Base-by-base conservation (phyloP, 2,113 vertebrate genomes). In the Proteles cristata region DNA sequence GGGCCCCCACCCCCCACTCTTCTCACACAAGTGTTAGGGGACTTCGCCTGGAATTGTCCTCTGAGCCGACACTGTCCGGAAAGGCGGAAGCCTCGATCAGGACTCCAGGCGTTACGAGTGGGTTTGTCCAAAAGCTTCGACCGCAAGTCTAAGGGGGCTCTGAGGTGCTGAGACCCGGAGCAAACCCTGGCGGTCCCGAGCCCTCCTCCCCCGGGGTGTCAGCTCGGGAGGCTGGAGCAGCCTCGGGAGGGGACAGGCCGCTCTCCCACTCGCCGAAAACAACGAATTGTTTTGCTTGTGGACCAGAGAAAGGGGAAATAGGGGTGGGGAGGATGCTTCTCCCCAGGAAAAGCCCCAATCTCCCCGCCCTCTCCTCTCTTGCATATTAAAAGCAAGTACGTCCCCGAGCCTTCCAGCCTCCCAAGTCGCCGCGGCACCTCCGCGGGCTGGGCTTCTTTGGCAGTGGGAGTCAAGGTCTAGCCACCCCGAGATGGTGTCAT, bases 401-500 rank as follows among this genome's bases (percentile, higher is more conserved):
- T 31, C 79, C 79, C 39, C 53, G 2, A 10, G 65, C 81, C 31
- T 48, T 50, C 66, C 28, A 48, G 39, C 66, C 25, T 11, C 53
- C 8, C 9, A 68, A 11, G 58, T n/a, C 25, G 19, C 17, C 12
- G 55, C 86, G 0, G 81, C 90, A 8, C n/a, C 90, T 17, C 12
- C 5, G 63, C 58, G 2, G 43, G 87, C 85, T 25, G 3, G 8
- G 80, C 26, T 28, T 84, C 84, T 3, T 84, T 2, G 91, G 91
- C 86, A 31, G 43, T 66, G 43, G 82, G 79, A 93, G 86, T 71
- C 74, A 94, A 73, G 68, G 73, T 68, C 19, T 33, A 85, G 93
- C 79, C 82, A 39, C 61, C 39, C 97, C 77, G 80, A 93, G 97
- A 96, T 73, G 98, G 93, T 91, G 98, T 97, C 95, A 88, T 89